Evolutionary conservation across 1,140 invertebrate genomes (phyloP).

Genomic region (Bradysia coprophila): DNA sequence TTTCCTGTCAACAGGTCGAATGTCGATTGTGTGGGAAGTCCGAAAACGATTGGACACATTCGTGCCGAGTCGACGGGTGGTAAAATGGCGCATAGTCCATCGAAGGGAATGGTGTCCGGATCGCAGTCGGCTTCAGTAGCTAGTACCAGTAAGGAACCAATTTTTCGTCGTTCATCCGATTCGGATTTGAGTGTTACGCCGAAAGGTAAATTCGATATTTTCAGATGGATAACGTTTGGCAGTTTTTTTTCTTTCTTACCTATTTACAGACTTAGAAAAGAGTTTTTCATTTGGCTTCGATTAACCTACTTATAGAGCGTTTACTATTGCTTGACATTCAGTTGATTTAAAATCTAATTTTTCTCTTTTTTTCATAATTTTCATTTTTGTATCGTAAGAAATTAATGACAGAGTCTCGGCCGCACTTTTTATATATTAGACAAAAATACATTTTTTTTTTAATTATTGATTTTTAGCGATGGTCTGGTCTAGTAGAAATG

Average conservation of each 20-base stretch:
- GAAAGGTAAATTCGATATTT: conserved; percentile 48
- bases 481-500: no score
- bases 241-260: neutral
- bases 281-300: neutral
- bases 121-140: conserved; percentile 16
- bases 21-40: neutral
- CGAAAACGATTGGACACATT: conserved; percentile 1
- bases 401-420: no score
- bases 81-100: conserved; percentile 6
- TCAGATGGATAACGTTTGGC: neutral
- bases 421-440: no score
- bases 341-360: no score
- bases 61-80: conserved; percentile 9
- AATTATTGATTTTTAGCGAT: no score
- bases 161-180: conserved; percentile 71
- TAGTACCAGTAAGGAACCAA: conserved; percentile 28
- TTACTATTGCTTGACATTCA: no score
- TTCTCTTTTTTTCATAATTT: neutral
- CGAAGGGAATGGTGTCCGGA: neutral
- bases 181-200: conserved; percentile 84
- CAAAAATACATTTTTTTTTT: no score
- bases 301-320: no score
- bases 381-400: no score
- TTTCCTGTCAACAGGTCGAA: neutral
- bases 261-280: no score